A percentile compares a stretch with the other conserved stretches of the same genome.
These are phyloP conservation scores for Marasmarcha lunaedactyla DNA, from an alignment of 2,888 invertebrate genomes.

Conservation along the genomic window DNA sequence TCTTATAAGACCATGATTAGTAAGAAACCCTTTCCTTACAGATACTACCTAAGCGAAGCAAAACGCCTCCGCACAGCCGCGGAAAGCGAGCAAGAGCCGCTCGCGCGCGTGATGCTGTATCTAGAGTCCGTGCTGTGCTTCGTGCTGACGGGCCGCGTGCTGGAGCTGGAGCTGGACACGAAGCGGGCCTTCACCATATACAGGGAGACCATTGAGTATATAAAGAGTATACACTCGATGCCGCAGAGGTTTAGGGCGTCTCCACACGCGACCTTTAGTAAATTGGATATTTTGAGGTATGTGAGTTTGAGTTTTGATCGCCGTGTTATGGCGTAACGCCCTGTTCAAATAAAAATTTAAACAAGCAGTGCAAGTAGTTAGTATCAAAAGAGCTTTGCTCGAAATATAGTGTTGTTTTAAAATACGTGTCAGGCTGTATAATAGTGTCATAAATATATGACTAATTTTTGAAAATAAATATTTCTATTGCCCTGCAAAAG, in stretches of 20 bases:
- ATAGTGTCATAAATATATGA: no score
- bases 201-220: constrained; percentile 82
- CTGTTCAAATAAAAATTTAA: no score
- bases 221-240: constrained; percentile 62
- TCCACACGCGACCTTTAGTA: constrained; percentile 62
- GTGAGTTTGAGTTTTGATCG: no score
- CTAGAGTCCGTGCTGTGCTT: constrained; percentile 94
- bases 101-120: constrained; percentile 90
- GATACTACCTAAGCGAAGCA: constrained; percentile 81
- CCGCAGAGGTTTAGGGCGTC: constrained; percentile 59
- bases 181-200: constrained; percentile 91
- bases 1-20: background rate
- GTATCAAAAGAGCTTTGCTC: no score
- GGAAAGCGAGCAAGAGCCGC: constrained; percentile 84
- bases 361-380: no score
- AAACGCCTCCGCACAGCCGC: constrained; percentile 88
- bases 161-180: constrained; percentile 85
- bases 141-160: constrained; percentile 89
- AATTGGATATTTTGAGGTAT: constrained; percentile 60
- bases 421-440: no score
- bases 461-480: no score
- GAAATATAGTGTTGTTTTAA: no score
- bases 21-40: constrained; percentile 18
- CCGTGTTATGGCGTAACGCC: no score
- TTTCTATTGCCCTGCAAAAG: no score